These are phyloP conservation scores for Nemotelus nigrinus DNA, from an alignment of 2,888 invertebrate genomes.

Conservation along the genomic window DNA sequence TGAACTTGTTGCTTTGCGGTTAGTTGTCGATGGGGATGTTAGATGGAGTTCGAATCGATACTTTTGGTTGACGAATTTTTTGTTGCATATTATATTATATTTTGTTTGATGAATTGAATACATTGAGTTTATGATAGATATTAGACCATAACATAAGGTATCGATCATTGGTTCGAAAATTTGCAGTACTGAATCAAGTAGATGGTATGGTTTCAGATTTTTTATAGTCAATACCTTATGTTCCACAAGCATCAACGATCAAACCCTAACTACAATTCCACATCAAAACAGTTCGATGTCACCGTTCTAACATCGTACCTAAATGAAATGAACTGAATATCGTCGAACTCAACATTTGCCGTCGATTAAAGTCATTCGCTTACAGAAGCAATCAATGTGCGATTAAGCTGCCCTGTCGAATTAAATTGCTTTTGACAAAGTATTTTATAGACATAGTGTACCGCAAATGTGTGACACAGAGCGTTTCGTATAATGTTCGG, in stretches of 20 bases:
- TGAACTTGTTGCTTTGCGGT: constrained; percentile 26
- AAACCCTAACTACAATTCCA: too few relatives aligned
- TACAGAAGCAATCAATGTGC: constrained; percentile 48
- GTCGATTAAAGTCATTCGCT: constrained; percentile 37
- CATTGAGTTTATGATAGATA: too few relatives aligned
- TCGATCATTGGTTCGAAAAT: too few relatives aligned
- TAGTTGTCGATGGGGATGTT: too few relatives aligned
- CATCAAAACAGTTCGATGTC: too few relatives aligned
- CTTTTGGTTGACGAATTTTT: constrained; percentile 16
- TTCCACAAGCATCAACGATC: too few relatives aligned
- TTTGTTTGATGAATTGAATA: too few relatives aligned
- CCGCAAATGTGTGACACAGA: neutral
- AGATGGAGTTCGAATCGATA: constrained; percentile 3
- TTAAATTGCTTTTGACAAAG: constrained; percentile 51
- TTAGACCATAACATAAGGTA: too few relatives aligned
- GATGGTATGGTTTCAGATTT: neutral
- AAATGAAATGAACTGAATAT: too few relatives aligned
- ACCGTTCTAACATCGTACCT: too few relatives aligned
- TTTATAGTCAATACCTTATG: neutral
- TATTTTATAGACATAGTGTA: constrained; percentile 48
- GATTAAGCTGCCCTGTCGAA: constrained; percentile 51
- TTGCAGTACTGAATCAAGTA: neutral
- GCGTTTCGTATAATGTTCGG: neutral
- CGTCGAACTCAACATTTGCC: neutral
- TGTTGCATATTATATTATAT: too few relatives aligned